Conservation (phyloP, 2,113 vertebrate species). For the Hirundichthys speculiger region DNA sequence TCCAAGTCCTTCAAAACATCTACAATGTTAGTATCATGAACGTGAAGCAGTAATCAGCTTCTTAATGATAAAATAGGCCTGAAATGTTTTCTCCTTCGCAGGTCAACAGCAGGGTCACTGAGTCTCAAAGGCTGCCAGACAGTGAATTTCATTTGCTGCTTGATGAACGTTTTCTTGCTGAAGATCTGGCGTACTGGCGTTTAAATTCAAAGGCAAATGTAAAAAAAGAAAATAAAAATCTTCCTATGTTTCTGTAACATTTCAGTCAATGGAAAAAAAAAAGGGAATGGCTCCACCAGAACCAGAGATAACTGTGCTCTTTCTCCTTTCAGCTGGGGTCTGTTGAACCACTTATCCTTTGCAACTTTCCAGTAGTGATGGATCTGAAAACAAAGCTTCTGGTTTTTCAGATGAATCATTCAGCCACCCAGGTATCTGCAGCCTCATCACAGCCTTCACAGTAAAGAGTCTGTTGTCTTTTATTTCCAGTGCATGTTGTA, state of each 20-base stretch:
- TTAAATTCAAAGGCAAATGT: not conserved
- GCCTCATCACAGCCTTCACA: not conserved
- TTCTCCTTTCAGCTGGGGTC: not conserved
- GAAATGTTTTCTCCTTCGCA: slow-evolving; percentile 1
- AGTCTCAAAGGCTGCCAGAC: slow-evolving; percentile 19
- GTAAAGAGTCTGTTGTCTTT: no score
- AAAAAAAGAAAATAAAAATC: not conserved
- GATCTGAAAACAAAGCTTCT: slow-evolving; percentile 54
- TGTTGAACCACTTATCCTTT: slow-evolving; percentile 32
- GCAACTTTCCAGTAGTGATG: slow-evolving; percentile 62
- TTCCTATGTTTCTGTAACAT: not conserved
- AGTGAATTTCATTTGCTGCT: slow-evolving; percentile 25
- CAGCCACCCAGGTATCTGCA: not conserved
- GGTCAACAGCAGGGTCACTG: slow-evolving; percentile 49
- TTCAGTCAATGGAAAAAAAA: not conserved
- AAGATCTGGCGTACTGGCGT: slow-evolving; percentile 12
- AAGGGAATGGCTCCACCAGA: not conserved
- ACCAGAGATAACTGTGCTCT: not conserved
- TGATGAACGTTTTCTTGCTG: accelerated
- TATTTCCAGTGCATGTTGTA: no score
- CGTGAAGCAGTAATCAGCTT: not conserved
- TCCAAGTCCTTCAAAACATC: slow-evolving; percentile 56
- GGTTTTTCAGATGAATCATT: slow-evolving; percentile 3
- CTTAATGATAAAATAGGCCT: no score
- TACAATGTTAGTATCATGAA: slow-evolving; percentile 54